Percentiles rank a stretch among this genome's conserved stretches.
Evolutionary conservation across 2,113 vertebrate genomes (phyloP).

Genomic region (Ictidomys tridecemlineatus): DNA sequence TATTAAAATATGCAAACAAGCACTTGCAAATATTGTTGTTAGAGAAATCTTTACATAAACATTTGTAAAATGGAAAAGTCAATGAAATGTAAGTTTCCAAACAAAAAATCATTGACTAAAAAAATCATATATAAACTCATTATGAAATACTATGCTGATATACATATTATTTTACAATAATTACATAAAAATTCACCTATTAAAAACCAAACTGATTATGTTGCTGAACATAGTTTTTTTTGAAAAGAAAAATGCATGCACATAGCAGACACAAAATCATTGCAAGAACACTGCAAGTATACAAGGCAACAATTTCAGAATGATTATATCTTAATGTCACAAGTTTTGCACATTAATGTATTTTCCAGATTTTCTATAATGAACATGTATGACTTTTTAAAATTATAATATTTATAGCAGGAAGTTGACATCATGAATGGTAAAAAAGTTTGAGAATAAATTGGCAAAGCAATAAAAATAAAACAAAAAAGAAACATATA

Average conservation of each 20-base stretch:
- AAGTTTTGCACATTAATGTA: neutral
- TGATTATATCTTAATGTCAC: neutral
- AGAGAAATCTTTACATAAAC: neutral
- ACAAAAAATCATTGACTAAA: neutral
- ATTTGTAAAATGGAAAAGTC: neutral
- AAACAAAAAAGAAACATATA: neutral
- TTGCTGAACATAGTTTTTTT: neutral
- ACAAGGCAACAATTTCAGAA: neutral
- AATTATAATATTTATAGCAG: neutral
- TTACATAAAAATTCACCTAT: neutral
- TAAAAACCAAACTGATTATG: neutral
- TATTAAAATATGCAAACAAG: neutral
- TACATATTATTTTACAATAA: neutral
- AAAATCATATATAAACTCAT: neutral
- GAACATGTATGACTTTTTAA: neutral
- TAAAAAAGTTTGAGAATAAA: neutral
- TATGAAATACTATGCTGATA: neutral
- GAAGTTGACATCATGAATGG: neutral
- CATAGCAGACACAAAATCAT: neutral
- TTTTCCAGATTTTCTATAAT: conserved; percentile 4
- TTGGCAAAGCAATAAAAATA: neutral
- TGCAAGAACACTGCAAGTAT: neutral
- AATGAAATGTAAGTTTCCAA: neutral
- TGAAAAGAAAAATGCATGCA: neutral
- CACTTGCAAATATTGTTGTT: neutral